Percentiles rank a stretch among this genome's conserved stretches.
Evolutionary conservation across 1,140 invertebrate species (phyloP).

Genomic region (Bursaphelenchus mucronatus): DNA sequence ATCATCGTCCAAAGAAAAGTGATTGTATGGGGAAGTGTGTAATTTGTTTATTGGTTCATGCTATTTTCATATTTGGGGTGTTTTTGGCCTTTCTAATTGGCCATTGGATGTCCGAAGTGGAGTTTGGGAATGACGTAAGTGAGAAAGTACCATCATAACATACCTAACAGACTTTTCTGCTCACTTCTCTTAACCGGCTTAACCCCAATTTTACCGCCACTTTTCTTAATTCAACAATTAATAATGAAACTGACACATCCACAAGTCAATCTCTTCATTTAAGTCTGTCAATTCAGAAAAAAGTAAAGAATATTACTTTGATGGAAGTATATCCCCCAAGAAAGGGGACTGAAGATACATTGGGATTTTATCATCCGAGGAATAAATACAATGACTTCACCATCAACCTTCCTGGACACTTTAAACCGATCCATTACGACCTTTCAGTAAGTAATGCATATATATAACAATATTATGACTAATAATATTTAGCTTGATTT

Average conservation of each 20-base stretch:
- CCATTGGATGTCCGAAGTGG: constrained; percentile 36
- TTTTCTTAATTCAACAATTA: not conserved
- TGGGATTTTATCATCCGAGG: too few species aligned
- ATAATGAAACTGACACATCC: too few species aligned
- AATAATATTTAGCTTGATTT: constrained; percentile 51
- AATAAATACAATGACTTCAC: too few species aligned
- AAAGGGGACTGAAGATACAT: constrained; percentile 9
- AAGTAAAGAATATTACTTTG: constrained; percentile 12
- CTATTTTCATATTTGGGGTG: constrained; percentile 43
- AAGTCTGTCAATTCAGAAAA: too few species aligned
- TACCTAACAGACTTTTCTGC: constrained; percentile 17
- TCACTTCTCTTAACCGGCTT: constrained; percentile 6
- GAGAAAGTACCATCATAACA: not conserved
- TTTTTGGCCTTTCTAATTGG: constrained; percentile 48
- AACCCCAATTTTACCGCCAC: constrained; percentile 1
- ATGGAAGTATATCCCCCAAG: not conserved
- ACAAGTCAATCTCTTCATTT: too few species aligned
- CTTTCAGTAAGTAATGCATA: constrained; percentile 47
- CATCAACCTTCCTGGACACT: constrained; percentile 16
- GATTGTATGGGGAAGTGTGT: constrained; percentile 45
- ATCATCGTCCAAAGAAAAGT: constrained; percentile 1
- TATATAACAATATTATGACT: not conserved
- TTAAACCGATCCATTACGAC: constrained; percentile 54
- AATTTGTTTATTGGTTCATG: constrained; percentile 40
- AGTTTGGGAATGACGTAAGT: constrained; percentile 29